These are phyloP conservation scores for Sylvilagus floridanus DNA, from an alignment of 2,797 vertebrate species.

Conservation along the genomic window DNA sequence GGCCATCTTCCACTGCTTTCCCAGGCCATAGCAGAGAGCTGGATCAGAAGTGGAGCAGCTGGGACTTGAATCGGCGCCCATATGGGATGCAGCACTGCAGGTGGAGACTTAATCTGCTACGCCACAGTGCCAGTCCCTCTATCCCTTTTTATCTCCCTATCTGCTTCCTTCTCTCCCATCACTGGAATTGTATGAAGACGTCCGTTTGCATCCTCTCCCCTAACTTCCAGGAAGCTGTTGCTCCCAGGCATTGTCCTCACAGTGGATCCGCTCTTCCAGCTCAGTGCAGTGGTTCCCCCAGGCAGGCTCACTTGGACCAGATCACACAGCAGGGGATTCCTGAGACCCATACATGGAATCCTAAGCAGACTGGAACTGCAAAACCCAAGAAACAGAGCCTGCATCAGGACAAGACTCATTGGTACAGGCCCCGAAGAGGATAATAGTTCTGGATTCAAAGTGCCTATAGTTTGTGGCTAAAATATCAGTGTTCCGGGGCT, in stretches of 20 bases:
- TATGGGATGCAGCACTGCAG: no score
- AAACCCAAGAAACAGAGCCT: neutral
- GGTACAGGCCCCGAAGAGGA: no score
- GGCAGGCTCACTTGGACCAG: no score
- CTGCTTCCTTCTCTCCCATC: neutral
- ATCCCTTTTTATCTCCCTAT: neutral
- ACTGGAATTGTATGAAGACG: neutral
- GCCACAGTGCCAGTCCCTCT: neutral
- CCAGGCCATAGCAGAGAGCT: no score
- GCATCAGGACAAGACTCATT: accelerated
- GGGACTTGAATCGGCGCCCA: no score
- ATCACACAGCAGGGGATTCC: neutral
- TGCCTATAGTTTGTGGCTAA: neutral
- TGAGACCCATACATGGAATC: accelerated
- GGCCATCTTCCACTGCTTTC: no score
- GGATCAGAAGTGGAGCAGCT: no score
- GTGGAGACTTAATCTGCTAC: no score
- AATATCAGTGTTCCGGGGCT: neutral
- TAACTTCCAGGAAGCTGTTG: neutral
- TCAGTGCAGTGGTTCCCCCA: neutral
- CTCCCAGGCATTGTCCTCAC: no score
- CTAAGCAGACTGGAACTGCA: neutral
- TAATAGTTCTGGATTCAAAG: neutral
- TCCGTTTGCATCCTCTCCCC: neutral
- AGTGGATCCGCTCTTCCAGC: neutral